phyloP scores from a whole-genome alignment of 2,888 invertebrate species.

The Pomacea canaliculata region DNA sequence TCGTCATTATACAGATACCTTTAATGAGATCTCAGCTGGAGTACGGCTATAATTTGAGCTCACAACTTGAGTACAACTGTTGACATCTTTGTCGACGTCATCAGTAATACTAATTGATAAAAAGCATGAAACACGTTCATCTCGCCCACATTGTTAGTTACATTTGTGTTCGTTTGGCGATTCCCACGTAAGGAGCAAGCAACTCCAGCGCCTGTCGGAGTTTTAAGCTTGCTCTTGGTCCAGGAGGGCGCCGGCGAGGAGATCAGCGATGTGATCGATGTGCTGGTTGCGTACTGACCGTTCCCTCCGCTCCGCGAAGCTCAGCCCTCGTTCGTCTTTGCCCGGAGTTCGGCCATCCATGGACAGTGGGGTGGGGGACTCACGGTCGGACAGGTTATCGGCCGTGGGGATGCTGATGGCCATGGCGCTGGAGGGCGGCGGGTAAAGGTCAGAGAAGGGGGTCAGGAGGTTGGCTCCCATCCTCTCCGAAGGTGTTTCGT shows the following conservation, averaged over 20 bases:
- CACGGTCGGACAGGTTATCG: slow-evolving; percentile 50
- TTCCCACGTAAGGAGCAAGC: no score
- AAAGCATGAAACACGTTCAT: no score
- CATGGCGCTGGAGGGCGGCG: slow-evolving; percentile 25
- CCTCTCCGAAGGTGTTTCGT: neutral
- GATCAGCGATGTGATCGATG: slow-evolving; percentile 50
- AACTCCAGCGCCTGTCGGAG: no score
- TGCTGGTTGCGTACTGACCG: slow-evolving; percentile 41
- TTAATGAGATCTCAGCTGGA: neutral
- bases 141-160: no score
- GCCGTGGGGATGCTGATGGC: slow-evolving; percentile 61
- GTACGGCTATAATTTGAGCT: no score
- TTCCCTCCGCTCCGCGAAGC: slow-evolving; percentile 34
- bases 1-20: no score
- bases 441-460: slow-evolving; percentile 2
- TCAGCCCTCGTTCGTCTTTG: slow-evolving; percentile 25
- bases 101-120: no score
- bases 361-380: slow-evolving; percentile 34
- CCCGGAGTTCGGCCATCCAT: neutral
- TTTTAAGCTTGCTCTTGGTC: no score
- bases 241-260: slow-evolving; percentile 35
- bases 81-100: no score
- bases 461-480: neutral
- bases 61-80: neutral
- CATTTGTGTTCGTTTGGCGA: no score